A percentile compares a stretch with the other conserved stretches of the same genome.
Conservation (phyloP, 2,113 vertebrate genomes). For the Gallinago jamesoni region DNA sequence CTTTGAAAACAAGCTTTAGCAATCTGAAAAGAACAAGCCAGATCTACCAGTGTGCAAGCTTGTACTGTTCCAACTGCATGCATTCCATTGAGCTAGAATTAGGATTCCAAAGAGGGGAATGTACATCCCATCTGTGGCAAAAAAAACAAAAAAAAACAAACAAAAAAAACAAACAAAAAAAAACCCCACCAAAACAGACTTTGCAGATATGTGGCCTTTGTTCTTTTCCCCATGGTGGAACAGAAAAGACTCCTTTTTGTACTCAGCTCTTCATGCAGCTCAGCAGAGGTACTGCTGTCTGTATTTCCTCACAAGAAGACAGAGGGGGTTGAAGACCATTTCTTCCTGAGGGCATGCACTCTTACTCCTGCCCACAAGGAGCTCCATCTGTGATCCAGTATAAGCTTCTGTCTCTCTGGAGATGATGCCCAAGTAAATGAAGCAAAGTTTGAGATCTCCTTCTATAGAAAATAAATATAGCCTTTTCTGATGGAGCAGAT, state of each 20-base stretch:
- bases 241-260: neutral
- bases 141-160: neutral
- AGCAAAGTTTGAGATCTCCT: neutral
- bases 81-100: neutral
- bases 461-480: neutral
- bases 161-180: too few relatives aligned
- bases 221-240: neutral
- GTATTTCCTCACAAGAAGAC: neutral
- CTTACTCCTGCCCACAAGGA: neutral
- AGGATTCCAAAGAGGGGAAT: neutral
- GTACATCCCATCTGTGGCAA: neutral
- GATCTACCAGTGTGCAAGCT: neutral
- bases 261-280: neutral
- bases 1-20: constrained; percentile 41
- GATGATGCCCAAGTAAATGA: neutral
- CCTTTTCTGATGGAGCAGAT: neutral
- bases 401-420: neutral
- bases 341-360: neutral
- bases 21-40: constrained; percentile 21
- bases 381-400: neutral
- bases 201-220: neutral
- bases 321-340: neutral
- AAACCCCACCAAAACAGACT: neutral
- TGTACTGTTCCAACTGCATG: neutral
- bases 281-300: neutral